Evolutionary conservation across 1,140 invertebrate genomes (phyloP).

Genomic region (Pinna nobilis): DNA sequence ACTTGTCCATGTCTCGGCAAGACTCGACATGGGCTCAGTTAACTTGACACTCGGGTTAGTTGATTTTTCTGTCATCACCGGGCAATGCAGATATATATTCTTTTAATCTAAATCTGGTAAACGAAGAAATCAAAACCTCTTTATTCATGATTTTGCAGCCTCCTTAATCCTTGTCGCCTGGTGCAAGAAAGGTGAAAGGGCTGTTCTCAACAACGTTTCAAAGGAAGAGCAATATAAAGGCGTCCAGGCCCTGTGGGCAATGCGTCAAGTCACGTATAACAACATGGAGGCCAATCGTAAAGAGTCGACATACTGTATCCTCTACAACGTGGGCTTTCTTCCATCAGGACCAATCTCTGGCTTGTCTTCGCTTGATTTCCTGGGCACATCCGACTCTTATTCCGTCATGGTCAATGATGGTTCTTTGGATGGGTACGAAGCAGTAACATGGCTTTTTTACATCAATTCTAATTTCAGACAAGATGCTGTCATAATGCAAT

Average conservation of each 20-base stretch:
- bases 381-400: background rate
- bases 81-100: too few species aligned
- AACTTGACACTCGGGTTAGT: too few species aligned
- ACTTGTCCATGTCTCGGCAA: too few species aligned
- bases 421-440: background rate
- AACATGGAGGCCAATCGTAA: background rate
- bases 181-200: background rate
- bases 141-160: too few species aligned
- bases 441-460: slow-evolving; percentile 14
- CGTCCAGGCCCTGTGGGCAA: background rate
- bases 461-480: background rate
- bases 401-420: background rate
- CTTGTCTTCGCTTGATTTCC: background rate
- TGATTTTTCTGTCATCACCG: too few species aligned
- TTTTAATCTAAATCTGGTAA: too few species aligned
- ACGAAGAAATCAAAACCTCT: too few species aligned
- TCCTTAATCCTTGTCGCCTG: background rate
- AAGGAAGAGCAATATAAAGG: background rate
- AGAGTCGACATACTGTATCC: slow-evolving; percentile 1
- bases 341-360: background rate
- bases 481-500: slow-evolving; percentile 2
- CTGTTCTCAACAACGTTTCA: slow-evolving; percentile 6
- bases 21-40: too few species aligned
- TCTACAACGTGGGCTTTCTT: background rate
- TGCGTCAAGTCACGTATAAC: background rate